Evolutionary conservation across 2,797 vertebrate species (phyloP), one percentile per base, ranked within the genome.

Genomic region (Semaprochilodus insignis): DNA sequence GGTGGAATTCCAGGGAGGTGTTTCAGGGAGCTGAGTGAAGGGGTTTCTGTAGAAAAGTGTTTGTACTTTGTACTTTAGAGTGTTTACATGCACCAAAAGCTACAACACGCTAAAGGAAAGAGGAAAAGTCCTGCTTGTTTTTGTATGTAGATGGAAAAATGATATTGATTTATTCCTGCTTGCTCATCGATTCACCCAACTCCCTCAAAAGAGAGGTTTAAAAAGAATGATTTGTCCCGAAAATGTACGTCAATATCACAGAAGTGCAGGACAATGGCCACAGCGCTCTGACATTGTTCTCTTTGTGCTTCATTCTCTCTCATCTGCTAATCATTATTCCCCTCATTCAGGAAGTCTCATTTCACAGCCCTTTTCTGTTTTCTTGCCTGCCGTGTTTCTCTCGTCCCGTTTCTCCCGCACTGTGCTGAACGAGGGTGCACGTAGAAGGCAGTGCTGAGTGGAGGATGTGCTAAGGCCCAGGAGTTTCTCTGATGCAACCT

Each of bases 381-480:
- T 55, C 69, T 7, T 57, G 36, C 40, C 40, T 25, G n/a, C 66
- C 31, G 10, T 14, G 44, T 60, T 62, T 23, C n/a, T 57, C 19
- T 7, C 57, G 4, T 40, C 52, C 36, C 52, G 19, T 25, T 14
- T 40, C 27, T 69, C 52, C 31, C 62, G n/a, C 1, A 59, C 48
- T 31, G 1, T 25, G 19, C 21, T 63, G 60, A 79, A 67, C 19
- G 19, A 52, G 63, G 60, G 8, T 23, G 78, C 74, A 85, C 71
- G 84, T 85, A 74, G 88, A 88, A 89, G 87, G 83, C 88, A 77
- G 48, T 62, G 69, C 72, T 78, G 88, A 87, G 88, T 85, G 70
- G 83, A 74, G 34, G 81, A 86, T 81, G 67, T 88, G 88, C 88
- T 87, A 87, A 88, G 65, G 85, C 86, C 89, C 85, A 83, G 88